Evolutionary conservation across 2,113 vertebrate species (phyloP), one percentile per base, ranked within the genome.

Genomic region (Myodes glareolus): DNA sequence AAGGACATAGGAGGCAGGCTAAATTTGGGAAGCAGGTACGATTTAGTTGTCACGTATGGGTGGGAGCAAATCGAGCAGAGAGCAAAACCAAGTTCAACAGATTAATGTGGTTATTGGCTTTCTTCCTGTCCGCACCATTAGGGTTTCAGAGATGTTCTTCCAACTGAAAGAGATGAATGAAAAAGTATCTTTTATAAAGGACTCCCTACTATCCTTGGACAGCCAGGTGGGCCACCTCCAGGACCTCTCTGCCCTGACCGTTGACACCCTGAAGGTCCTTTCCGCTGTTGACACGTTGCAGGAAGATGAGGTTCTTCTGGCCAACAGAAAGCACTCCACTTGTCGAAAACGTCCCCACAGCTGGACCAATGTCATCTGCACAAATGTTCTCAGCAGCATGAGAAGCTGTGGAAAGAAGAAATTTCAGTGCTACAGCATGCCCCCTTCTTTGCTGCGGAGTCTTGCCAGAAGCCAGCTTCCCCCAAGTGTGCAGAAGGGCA

Each of bases 151-250:
- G 96, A 99, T 99, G 99, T 98, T 98, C 97, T 95, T 97, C 90
- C 99, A 99, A 25, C 92, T 99, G 94, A 99, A 98, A 85, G 99
- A 99, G 97, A 99, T 99, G 16, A 98, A 99, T 6, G 99, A 99
- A 97, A 99, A 99, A 88, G 99, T 99, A 36, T 98, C 98, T 97
- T 99, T 98, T 92, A 99, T 99, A 97, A 99, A 99, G 96, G 99
- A 99, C 73, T 99, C 99, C 89, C 97, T 99, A 91, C 96, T 99
- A 2, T 99, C 98, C 16, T 96, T 99, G 97, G 99, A 99, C 94
- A 98, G 98, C 96, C 99, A 99, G 67, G 98, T 99, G 90, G 99
- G 99, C 93, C 99, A 99, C 77, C 99, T 99, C n/a, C 99, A 99
- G 98, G 99, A 99, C 96, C 97, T 99, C 13, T 99, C 99, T 2